These are phyloP conservation scores for Halisarca cf. caerulea DNA, from an alignment of 37 sponge, comb jelly and placozoan genomes.

Conservation along the genomic window DNA sequence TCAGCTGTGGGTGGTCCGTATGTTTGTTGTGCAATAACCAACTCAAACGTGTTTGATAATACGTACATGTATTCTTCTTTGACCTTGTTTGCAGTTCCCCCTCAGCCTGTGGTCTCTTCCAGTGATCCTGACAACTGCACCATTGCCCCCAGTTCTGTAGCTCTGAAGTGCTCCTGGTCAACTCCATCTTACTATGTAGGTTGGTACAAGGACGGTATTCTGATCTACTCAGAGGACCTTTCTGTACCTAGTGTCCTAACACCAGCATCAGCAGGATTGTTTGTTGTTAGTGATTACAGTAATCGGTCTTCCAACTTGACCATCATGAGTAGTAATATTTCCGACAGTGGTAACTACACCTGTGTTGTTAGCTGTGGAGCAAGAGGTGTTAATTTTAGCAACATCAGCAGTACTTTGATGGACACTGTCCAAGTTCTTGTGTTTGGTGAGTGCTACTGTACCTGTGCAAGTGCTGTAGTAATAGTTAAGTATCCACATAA, in stretches of 20 bases:
- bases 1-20: too few relatives aligned
- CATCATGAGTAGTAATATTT: background rate
- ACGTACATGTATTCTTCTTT: background rate
- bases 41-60: too few relatives aligned
- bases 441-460: background rate
- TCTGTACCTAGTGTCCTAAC: background rate
- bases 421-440: background rate
- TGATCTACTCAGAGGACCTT: background rate
- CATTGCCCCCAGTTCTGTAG: background rate
- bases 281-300: background rate
- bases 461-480: too few relatives aligned
- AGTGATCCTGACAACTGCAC: background rate
- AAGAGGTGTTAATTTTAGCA: background rate
- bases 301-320: background rate
- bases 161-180: background rate
- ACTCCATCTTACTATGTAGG: background rate
- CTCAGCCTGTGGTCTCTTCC: background rate
- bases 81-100: background rate
- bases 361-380: slow-evolving; percentile 15
- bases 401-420: background rate
- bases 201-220: slow-evolving; percentile 10
- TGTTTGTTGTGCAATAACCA: too few relatives aligned
- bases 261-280: too few relatives aligned
- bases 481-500: too few relatives aligned
- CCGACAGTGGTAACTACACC: slow-evolving; percentile 24